Conservation (phyloP, 2,113 vertebrate genomes). For the Limnothrissa miodon region DNA sequence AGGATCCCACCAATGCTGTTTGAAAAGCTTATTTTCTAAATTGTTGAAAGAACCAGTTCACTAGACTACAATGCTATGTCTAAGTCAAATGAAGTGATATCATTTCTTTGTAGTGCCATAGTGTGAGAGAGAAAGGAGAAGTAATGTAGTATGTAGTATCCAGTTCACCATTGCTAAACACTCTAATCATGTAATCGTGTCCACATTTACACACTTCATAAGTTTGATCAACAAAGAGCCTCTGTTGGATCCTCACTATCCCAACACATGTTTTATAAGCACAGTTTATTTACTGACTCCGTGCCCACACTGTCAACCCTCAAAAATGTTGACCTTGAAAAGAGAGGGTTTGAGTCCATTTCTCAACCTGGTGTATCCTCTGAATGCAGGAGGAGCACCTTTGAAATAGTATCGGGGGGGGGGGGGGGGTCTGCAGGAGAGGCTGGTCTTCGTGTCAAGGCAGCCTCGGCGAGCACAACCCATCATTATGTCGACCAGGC, state of each 20-base stretch:
- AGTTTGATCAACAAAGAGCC: background rate
- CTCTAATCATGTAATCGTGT: background rate
- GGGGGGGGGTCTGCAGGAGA: slow-evolving; percentile 38
- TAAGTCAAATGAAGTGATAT: too few species aligned
- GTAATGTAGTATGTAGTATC: background rate
- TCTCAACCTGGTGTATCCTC: background rate
- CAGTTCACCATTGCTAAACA: background rate
- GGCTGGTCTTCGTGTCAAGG: slow-evolving; percentile 33
- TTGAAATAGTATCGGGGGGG: slow-evolving; percentile 33
- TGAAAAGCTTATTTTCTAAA: background rate
- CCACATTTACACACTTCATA: background rate
- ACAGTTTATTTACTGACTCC: background rate
- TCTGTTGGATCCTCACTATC: background rate
- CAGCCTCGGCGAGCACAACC: slow-evolving; percentile 41
- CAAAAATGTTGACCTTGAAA: background rate
- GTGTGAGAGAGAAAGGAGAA: background rate
- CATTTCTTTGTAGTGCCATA: too few species aligned
- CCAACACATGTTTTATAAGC: background rate
- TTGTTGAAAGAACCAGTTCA: too few species aligned
- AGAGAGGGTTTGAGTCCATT: background rate
- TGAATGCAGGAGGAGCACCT: background rate
- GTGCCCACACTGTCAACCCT: background rate
- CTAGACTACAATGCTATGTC: too few species aligned
- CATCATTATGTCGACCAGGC: slow-evolving; percentile 37
- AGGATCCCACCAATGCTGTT: background rate